phyloP scores from a whole-genome alignment of 1,140 invertebrate species.

The Forficula auricularia region DNA sequence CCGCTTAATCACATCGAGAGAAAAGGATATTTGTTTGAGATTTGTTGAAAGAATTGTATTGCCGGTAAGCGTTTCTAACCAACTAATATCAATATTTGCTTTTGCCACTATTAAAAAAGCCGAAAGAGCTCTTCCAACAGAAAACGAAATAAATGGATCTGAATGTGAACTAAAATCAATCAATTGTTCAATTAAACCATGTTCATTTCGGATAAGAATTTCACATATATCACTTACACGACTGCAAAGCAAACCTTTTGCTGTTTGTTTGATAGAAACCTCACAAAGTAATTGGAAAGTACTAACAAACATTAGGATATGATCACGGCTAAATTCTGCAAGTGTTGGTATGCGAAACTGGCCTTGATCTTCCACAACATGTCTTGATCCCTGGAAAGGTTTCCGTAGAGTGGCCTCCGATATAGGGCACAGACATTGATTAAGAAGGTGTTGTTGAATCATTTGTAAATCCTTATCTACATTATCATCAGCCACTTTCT shows the following conservation, averaged over 20 bases:
- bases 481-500: constrained; percentile 33
- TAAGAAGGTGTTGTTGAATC: constrained; percentile 29
- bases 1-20: constrained; percentile 63
- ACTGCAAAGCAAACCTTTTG: constrained; percentile 58
- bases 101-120: constrained; percentile 68
- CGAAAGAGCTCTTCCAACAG: constrained; percentile 57
- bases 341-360: constrained; percentile 33
- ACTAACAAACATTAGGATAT: constrained; percentile 57
- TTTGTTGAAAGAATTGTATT: constrained; percentile 37
- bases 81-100: constrained; percentile 54
- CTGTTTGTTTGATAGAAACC: constrained; percentile 65
- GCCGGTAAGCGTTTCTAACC: constrained; percentile 47
- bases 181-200: constrained; percentile 65
- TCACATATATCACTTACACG: constrained; percentile 60
- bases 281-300: constrained; percentile 68
- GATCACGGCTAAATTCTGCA: constrained; percentile 49
- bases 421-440: constrained; percentile 59
- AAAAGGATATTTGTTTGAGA: constrained; percentile 59
- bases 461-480: constrained; percentile 9
- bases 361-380: constrained; percentile 20
- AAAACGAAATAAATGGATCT: constrained; percentile 62
- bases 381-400: constrained; percentile 40
- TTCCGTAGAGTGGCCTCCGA: constrained; percentile 46
- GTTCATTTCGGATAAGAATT: constrained; percentile 57
- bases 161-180: constrained; percentile 56